Evolutionary conservation across 2,113 vertebrate species (phyloP), one percentile per base, ranked within the genome.

Genomic region (Macquaria australasica): DNA sequence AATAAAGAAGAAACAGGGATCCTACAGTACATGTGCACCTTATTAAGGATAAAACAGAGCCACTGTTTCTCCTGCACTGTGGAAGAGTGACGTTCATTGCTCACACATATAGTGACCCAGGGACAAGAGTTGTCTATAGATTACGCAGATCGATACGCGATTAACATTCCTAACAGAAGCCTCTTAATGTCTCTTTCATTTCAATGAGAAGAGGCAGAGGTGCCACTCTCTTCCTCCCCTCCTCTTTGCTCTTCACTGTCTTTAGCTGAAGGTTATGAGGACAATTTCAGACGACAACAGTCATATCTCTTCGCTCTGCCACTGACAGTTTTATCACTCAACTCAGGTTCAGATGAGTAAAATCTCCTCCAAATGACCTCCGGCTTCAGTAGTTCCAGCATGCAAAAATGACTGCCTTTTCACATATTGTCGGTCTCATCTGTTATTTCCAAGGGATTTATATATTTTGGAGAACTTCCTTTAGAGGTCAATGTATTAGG

Each of bases 291-390:
- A 63, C 15, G 60, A 84, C 79, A 51, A 73, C 75, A 85, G 68
- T 79, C 77, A 76, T 90, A 88, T 72, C 71, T 89, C 86, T 86
- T 39, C 67, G 56, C 85, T 87, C 77, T 9, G 66, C 81, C 23
- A 5, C 73, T 75, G 91, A 89, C 88, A 90, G 77, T 79, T 94
- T 92, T 89, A 94, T 89, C 62, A 83, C 85, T 81, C 78, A 41
- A 50, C 62, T 73, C 25, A 31, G 64, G 59, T 75, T 83, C 55
- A 56, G 59, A 90, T 28, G 85, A 88, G 79, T 28, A n/a, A 59
- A 89, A 34, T 85, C 87, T 89, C 82, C 82, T 81, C 82, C 25
- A 6, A 6, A 9, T 81, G 83, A 81, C 81, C 73, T 79, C 59
- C 45, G n/a, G 20, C 50, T 82, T 69, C 68, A 48, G 18, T n/a